These are phyloP conservation scores for Bucorvus abyssinicus DNA, from an alignment of 2,797 vertebrate species.

Conservation along the genomic window DNA sequence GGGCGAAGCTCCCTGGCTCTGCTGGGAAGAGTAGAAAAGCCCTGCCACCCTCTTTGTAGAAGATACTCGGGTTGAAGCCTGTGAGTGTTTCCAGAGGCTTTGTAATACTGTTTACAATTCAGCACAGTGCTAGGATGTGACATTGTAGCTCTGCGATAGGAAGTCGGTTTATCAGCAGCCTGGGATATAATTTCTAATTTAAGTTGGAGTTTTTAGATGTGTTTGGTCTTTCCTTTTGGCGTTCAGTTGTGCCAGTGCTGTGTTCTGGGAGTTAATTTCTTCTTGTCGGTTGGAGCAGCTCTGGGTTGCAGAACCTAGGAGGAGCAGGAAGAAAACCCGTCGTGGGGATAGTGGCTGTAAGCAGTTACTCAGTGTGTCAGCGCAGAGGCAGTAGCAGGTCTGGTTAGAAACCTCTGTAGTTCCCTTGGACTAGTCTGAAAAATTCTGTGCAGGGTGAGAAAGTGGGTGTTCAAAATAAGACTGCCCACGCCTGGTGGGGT, in stretches of 20 bases:
- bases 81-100: not conserved
- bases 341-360: accelerated
- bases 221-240: not conserved
- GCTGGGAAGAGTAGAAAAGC: not conserved
- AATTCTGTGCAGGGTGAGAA: not conserved
- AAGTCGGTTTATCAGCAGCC: not conserved
- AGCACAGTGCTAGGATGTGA: not conserved
- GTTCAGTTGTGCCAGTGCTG: not conserved
- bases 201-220: not conserved
- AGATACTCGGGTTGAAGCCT: not conserved
- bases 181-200: not conserved
- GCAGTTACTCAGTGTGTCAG: not conserved
- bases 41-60: not conserved
- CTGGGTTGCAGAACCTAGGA: not conserved
- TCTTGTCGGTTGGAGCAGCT: not conserved
- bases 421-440: not conserved
- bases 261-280: not conserved
- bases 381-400: not conserved
- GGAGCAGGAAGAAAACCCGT: not conserved
- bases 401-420: not conserved
- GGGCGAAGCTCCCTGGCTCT: not conserved
- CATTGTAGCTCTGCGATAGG: accelerated
- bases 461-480: not conserved
- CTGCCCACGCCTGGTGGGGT: accelerated
- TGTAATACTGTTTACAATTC: not conserved